A percentile compares a stretch with the other conserved stretches of the same genome.
These are phyloP conservation scores for Tipula helvola DNA, from an alignment of 2,888 invertebrate genomes.

Conservation along the genomic window DNA sequence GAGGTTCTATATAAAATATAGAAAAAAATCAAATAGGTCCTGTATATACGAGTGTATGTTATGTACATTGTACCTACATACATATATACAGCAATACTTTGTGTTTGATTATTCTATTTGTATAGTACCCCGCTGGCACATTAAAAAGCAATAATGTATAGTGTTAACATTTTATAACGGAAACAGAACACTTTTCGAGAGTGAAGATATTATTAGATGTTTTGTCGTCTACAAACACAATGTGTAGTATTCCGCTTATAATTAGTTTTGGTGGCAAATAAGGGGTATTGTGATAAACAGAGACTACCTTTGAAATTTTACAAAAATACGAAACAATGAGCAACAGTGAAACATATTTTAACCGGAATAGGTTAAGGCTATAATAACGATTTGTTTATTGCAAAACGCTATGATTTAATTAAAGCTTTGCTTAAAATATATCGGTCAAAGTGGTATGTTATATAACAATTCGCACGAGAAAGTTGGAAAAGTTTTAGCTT, in stretches of 20 bases:
- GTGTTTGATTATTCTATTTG: background rate
- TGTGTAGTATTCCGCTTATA: background rate
- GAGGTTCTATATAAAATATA: background rate
- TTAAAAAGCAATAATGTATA: background rate
- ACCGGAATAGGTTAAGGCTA: too few species aligned
- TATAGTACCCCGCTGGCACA: background rate
- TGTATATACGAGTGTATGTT: too few species aligned
- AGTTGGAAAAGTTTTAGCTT: too few species aligned
- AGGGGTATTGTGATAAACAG: background rate
- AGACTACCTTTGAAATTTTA: too few species aligned
- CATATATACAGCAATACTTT: background rate
- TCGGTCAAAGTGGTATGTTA: too few species aligned
- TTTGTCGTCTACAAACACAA: background rate
- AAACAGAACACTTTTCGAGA: background rate
- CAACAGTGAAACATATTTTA: too few species aligned
- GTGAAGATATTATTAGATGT: background rate
- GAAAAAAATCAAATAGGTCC: too few species aligned
- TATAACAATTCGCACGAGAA: too few species aligned
- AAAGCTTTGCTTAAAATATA: too few species aligned
- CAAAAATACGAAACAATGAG: background rate
- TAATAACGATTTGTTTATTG: too few species aligned
- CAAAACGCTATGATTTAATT: too few species aligned
- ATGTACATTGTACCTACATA: too few species aligned
- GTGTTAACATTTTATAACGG: background rate
- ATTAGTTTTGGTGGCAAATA: background rate